A percentile compares a stretch with the other conserved stretches of the same genome.
Evolutionary conservation across 2,113 vertebrate species (phyloP).

Genomic region (Castor canadensis): DNA sequence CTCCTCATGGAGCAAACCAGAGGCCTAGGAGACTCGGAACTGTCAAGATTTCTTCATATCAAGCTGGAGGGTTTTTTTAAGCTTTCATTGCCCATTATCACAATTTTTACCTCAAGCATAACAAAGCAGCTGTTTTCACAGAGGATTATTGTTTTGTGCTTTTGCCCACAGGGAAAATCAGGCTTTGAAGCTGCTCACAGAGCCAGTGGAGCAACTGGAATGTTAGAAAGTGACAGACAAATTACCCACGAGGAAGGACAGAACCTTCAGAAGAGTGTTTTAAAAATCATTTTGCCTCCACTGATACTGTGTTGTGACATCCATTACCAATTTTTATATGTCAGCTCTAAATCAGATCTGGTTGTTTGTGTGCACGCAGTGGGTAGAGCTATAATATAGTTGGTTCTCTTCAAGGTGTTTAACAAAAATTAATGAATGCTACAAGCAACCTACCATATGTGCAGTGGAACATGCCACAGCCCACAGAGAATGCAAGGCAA

Average conservation of each 20-base stretch:
- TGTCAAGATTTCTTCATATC: not conserved
- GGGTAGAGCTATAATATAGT: not conserved
- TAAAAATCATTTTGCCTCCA: conserved; percentile 54
- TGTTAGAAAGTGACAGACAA: conserved; percentile 62
- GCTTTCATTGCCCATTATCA: not conserved
- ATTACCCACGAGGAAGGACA: conserved; percentile 67
- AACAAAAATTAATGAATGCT: conserved; percentile 48
- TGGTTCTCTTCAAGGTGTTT: conserved; percentile 36
- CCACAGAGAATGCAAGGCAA: not conserved
- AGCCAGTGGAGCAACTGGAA: conserved; percentile 46
- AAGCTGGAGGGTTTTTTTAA: not conserved
- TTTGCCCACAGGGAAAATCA: conserved; percentile 55
- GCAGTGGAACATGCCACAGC: not conserved
- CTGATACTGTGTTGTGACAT: conserved; percentile 22
- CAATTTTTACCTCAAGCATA: conserved; percentile 22
- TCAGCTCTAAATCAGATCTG: conserved; percentile 61
- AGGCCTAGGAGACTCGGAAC: not conserved
- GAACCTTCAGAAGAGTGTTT: conserved; percentile 56
- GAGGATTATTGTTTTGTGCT: conserved; percentile 1
- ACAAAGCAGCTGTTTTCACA: conserved; percentile 55
- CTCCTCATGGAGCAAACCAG: not conserved
- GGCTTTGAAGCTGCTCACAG: not conserved
- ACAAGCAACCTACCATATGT: conserved; percentile 18
- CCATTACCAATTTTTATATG: conserved; percentile 43
- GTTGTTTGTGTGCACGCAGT: conserved; percentile 26